Percentiles rank a stretch among this genome's conserved stretches.
Evolutionary conservation across 2,888 invertebrate genomes (phyloP).

Genomic region (Chalcosyrphus nemorum): DNA sequence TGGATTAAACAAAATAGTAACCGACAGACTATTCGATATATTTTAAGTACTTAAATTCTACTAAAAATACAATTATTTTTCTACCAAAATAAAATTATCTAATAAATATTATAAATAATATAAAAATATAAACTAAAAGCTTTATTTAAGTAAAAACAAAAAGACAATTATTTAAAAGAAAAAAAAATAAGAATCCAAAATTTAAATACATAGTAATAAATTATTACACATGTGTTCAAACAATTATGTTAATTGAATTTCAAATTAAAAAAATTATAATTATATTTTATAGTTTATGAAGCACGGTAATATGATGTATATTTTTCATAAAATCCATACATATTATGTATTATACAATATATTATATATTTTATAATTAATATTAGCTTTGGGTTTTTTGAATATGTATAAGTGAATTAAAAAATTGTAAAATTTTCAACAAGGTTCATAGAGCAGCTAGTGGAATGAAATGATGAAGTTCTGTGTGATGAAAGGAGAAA

Average conservation of each 20-base stretch:
- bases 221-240: slow-evolving; percentile 31
- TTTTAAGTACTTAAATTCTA: not conserved
- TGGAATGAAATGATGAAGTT: not conserved
- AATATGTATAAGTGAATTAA: not conserved
- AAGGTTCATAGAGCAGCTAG: not conserved
- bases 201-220: not conserved
- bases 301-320: not conserved
- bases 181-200: not conserved
- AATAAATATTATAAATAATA: not conserved
- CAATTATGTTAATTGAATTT: slow-evolving; percentile 47
- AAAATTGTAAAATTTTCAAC: not conserved
- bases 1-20: not conserved
- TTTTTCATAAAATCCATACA: not conserved
- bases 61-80: not conserved
- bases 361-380: not conserved
- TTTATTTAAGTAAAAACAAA: not conserved
- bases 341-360: not conserved
- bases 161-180: not conserved
- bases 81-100: not conserved
- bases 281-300: not conserved
- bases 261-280: not conserved
- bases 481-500: not conserved
- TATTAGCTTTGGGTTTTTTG: not conserved
- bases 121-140: not conserved
- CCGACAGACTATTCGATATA: slow-evolving; percentile 2